Percentiles rank a stretch among this genome's conserved stretches.
These are phyloP conservation scores for Arctopsyche grandis DNA, from an alignment of 1,140 invertebrate genomes.

Conservation along the genomic window DNA sequence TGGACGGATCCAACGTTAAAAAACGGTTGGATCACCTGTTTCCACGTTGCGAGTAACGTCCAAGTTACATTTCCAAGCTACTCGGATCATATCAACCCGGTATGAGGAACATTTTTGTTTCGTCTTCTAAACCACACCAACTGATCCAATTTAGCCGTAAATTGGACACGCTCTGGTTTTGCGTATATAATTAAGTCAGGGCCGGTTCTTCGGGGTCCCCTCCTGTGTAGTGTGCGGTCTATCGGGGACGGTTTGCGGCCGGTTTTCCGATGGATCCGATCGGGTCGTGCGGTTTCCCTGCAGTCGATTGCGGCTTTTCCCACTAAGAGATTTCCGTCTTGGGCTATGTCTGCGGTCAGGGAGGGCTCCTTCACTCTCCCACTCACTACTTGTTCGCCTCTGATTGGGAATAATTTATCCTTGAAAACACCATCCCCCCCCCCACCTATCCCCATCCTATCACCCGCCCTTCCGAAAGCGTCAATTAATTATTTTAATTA, in stretches of 20 bases:
- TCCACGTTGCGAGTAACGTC: too few species aligned
- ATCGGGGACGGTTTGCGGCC: constrained; percentile 31
- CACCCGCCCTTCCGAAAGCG: not conserved
- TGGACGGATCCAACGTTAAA: too few species aligned
- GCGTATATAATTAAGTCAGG: not conserved
- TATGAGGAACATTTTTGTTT: too few species aligned
- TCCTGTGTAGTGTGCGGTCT: constrained; percentile 21
- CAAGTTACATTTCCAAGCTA: too few species aligned
- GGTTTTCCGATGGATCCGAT: constrained; percentile 41
- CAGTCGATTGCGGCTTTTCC: constrained; percentile 41
- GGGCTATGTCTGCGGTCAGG: constrained; percentile 34
- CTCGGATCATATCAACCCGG: too few species aligned
- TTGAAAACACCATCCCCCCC: not conserved
- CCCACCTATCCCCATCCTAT: too few species aligned
- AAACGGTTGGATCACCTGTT: too few species aligned
- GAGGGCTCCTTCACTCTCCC: constrained; percentile 11
- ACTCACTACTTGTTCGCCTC: constrained; percentile 27
- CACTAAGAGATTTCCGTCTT: constrained; percentile 44
- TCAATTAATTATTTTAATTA: constrained; percentile 47
- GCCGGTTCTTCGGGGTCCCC: not conserved
- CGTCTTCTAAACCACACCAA: too few species aligned
- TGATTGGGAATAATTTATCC: constrained; percentile 48
- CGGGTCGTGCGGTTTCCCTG: constrained; percentile 38
- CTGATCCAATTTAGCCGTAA: too few species aligned
- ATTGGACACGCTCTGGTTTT: too few species aligned